phyloP scores from a whole-genome alignment of 2,888 invertebrate genomes.

The Molanna angustata region DNA sequence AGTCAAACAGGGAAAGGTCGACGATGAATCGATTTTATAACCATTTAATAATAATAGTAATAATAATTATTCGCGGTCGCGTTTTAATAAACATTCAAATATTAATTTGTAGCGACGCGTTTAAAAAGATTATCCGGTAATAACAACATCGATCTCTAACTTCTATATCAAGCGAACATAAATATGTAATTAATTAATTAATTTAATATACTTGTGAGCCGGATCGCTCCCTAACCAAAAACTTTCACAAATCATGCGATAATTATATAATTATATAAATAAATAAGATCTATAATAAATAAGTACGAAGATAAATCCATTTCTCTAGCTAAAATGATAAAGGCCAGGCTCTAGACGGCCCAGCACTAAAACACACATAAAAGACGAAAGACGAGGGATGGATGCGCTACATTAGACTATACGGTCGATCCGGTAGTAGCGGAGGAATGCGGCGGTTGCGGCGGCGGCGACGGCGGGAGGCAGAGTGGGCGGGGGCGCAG shows the following conservation, averaged over 20 bases:
- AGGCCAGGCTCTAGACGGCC: slow-evolving; percentile 12
- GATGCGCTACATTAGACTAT: slow-evolving; percentile 8
- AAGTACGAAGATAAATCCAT: slow-evolving; percentile 19
- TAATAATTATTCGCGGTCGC: slow-evolving; percentile 17
- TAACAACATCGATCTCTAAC: slow-evolving; percentile 33
- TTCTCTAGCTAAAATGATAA: slow-evolving; percentile 21
- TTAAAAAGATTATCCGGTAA: slow-evolving; percentile 25
- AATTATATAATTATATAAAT: slow-evolving; percentile 22
- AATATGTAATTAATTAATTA: slow-evolving; percentile 8
- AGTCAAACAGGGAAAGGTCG: slow-evolving; percentile 29
- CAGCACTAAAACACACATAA: slow-evolving; percentile 14
- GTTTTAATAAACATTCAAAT: slow-evolving; percentile 18
- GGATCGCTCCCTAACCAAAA: background rate
- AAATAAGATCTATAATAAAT: slow-evolving; percentile 17
- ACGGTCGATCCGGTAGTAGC: slow-evolving; percentile 11
- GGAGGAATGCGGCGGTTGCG: slow-evolving; percentile 10
- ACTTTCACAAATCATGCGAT: slow-evolving; percentile 17
- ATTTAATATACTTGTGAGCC: no score
- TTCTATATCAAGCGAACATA: slow-evolving; percentile 32
- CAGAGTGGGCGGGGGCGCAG: background rate
- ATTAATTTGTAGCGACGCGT: slow-evolving; percentile 16
- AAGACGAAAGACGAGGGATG: background rate
- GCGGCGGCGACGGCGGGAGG: slow-evolving; percentile 4
- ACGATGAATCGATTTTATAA: slow-evolving; percentile 24
- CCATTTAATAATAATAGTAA: slow-evolving; percentile 25